A percentile compares a stretch with the other conserved stretches of the same genome.
These are phyloP conservation scores for Arothron firmamentum DNA, from an alignment of 2,113 vertebrate species.

Conservation along the genomic window DNA sequence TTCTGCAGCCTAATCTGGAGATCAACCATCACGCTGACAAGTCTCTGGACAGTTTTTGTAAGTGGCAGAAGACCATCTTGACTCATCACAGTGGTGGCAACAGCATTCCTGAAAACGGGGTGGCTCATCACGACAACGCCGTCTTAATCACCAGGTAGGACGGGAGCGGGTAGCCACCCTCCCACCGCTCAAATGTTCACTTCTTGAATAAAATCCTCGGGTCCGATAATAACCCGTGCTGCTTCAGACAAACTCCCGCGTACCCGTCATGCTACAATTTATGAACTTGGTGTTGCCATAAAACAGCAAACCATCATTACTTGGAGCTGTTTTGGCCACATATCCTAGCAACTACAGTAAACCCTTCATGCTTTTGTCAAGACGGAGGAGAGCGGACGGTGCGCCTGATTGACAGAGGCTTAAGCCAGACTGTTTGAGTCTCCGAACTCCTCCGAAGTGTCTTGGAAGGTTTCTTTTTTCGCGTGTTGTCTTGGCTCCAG, in stretches of 20 bases:
- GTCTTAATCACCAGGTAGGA: slow-evolving; percentile 98
- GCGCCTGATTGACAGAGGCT: slow-evolving; percentile 44
- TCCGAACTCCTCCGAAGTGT: slow-evolving; percentile 34
- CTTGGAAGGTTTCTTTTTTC: slow-evolving; percentile 28
- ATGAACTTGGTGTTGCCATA: slow-evolving; percentile 46
- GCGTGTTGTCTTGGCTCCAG: slow-evolving; percentile 32
- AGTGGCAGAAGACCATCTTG: slow-evolving; percentile 99
- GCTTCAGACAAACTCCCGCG: slow-evolving; percentile 19
- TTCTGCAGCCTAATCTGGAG: slow-evolving; percentile 95
- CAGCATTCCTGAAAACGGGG: slow-evolving; percentile 98
- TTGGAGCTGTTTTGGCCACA: slow-evolving; percentile 59
- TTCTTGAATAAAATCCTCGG: slow-evolving; percentile 21
- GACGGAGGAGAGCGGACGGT: slow-evolving; percentile 23
- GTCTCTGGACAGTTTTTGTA: slow-evolving; percentile 99
- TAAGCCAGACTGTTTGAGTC: slow-evolving; percentile 28
- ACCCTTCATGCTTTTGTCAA: slow-evolving; percentile 32
- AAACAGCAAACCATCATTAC: slow-evolving; percentile 64
- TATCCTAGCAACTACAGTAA: slow-evolving; percentile 54
- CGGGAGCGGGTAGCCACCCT: not conserved
- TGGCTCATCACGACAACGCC: slow-evolving; percentile 98
- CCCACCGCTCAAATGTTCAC: not conserved
- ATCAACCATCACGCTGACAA: slow-evolving; percentile 99
- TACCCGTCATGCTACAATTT: slow-evolving; percentile 54
- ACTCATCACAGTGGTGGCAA: slow-evolving; percentile 96
- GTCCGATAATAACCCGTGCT: slow-evolving; percentile 29